Conservation (phyloP, 2,888 invertebrate genomes). For the Protonemura montana region DNA sequence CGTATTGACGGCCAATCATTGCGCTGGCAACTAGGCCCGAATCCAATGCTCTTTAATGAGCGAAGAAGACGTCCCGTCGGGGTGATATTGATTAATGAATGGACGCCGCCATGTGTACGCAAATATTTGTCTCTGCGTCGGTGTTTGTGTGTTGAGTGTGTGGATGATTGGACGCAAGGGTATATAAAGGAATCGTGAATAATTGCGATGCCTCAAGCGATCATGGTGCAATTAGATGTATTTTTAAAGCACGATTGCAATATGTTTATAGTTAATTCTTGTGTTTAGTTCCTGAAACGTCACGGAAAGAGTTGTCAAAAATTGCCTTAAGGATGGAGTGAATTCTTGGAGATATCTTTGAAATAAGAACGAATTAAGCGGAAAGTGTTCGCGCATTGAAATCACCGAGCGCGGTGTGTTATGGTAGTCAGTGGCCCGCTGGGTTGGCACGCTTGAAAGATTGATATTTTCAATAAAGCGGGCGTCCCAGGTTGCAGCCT, state of each 20-base stretch:
- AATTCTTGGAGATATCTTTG: neutral
- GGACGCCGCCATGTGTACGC: neutral
- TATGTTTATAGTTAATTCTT: neutral
- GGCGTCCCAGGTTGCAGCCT: neutral
- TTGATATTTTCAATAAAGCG: too few species aligned
- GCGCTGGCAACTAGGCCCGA: conserved; percentile 15
- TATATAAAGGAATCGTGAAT: neutral
- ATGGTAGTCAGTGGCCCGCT: too few species aligned
- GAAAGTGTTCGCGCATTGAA: neutral
- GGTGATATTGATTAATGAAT: conserved; percentile 12
- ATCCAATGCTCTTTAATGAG: conserved; percentile 14
- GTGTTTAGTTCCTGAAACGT: neutral
- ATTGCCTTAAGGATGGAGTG: neutral
- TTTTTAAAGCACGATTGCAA: conserved; percentile 2
- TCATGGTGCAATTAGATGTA: neutral
- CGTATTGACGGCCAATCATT: conserved; percentile 24
- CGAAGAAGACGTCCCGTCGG: neutral
- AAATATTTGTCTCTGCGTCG: conserved; percentile 3
- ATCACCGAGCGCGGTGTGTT: neutral
- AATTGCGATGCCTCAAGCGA: neutral
- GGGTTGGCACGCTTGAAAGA: too few species aligned
- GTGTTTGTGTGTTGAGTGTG: neutral
- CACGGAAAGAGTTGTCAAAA: neutral
- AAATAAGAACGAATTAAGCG: neutral
- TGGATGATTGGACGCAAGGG: neutral